These are phyloP conservation scores for Caenorhabditis drosophilae DNA, from an alignment of 2,888 invertebrate species.

Conservation along the genomic window DNA sequence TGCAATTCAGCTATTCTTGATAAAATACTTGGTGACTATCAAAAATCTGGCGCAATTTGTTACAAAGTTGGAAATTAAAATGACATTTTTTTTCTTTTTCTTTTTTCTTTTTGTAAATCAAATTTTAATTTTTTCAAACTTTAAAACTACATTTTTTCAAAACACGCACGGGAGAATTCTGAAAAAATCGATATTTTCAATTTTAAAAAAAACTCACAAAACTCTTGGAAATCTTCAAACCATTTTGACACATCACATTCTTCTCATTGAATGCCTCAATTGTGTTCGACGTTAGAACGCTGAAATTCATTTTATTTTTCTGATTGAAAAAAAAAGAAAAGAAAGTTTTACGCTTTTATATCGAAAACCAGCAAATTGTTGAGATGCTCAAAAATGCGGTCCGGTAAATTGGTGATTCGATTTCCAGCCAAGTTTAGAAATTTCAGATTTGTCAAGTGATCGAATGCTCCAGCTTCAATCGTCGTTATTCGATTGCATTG, in stretches of 20 bases:
- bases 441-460: conserved; percentile 13
- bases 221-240: no score
- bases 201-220: no score
- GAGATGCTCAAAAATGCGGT: conserved; percentile 10
- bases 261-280: no score
- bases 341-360: conserved; percentile 15
- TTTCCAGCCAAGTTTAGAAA: conserved; percentile 36
- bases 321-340: no score
- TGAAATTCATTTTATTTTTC: no score
- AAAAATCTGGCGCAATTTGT: no score
- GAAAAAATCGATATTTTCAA: no score
- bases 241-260: no score
- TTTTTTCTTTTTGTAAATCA: conserved; percentile 3
- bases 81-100: background rate
- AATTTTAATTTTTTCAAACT: background rate
- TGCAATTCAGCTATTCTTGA: no score
- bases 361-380: conserved; percentile 17
- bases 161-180: background rate
- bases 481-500: conserved; percentile 20
- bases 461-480: conserved; percentile 24
- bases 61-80: no score
- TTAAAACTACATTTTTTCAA: background rate
- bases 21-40: no score
- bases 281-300: no score
- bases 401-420: conserved; percentile 11